A percentile compares a stretch with the other conserved stretches of the same genome.
Evolutionary conservation across 1,140 invertebrate species (phyloP).

Genomic region (Nilaparvata lugens): DNA sequence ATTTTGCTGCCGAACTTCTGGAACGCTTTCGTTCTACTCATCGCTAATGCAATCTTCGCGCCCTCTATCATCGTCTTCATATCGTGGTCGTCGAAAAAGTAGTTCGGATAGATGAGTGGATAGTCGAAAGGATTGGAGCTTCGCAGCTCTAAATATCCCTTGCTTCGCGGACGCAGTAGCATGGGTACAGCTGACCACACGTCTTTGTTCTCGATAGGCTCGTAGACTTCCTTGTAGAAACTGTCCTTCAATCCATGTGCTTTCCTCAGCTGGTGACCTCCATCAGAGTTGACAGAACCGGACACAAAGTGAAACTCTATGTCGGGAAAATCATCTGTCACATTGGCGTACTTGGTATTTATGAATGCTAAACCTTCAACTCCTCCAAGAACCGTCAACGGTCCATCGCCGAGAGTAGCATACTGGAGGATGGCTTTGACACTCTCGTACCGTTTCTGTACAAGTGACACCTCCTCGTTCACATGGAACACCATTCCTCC

Average conservation of each 20-base stretch:
- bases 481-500: constrained; percentile 75
- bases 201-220: not conserved
- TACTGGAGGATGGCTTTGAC: constrained; percentile 59
- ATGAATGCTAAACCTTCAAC: constrained; percentile 76
- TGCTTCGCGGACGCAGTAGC: constrained; percentile 45
- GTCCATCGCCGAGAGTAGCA: constrained; percentile 35
- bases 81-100: constrained; percentile 56
- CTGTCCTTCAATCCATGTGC: not conserved
- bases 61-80: constrained; percentile 49
- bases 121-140: constrained; percentile 54
- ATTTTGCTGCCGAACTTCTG: constrained; percentile 22
- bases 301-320: constrained; percentile 80
- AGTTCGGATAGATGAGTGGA: constrained; percentile 73
- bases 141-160: constrained; percentile 52
- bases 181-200: not conserved
- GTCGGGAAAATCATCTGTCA: constrained; percentile 59
- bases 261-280: not conserved
- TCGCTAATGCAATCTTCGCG: constrained; percentile 6
- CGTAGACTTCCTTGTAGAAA: not conserved
- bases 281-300: constrained; percentile 66
- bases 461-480: constrained; percentile 64
- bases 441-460: constrained; percentile 64
- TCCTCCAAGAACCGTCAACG: constrained; percentile 59
- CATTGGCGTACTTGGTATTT: constrained; percentile 61
- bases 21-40: constrained; percentile 24